phyloP scores from a whole-genome alignment of 2,888 invertebrate genomes.

The Aphidoletes aphidimyza region DNA sequence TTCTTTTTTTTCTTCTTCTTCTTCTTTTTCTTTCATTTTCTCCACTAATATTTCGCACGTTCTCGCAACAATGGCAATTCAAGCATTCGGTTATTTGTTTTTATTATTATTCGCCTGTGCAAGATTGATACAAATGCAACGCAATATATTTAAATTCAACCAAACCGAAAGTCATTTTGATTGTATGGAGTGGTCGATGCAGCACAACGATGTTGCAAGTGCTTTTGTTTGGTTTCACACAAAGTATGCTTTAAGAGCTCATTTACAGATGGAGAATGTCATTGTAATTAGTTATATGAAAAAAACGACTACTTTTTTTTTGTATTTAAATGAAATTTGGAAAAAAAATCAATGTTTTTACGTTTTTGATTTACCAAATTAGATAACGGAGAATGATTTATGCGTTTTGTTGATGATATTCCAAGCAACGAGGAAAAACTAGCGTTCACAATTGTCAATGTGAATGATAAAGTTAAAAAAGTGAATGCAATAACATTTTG shows the following conservation, averaged over 20 bases:
- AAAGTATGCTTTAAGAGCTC: background rate
- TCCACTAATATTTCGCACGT: background rate
- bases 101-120: too few species aligned
- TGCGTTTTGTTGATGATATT: too few species aligned
- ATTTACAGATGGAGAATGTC: background rate
- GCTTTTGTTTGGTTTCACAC: conserved; percentile 5
- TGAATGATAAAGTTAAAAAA: too few species aligned
- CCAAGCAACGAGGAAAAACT: too few species aligned
- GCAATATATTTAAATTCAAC: conserved; percentile 18
- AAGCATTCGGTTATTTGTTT: background rate
- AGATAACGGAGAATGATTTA: too few species aligned
- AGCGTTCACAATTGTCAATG: too few species aligned
- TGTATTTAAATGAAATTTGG: too few species aligned
- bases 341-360: too few species aligned
- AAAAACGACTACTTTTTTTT: too few species aligned
- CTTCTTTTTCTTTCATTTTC: background rate
- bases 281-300: background rate
- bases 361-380: too few species aligned
- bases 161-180: background rate
- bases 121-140: background rate
- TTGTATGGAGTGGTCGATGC: background rate
- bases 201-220: background rate
- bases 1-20: background rate
- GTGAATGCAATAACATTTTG: too few species aligned
- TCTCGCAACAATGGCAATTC: background rate